phyloP scores from a whole-genome alignment of 1,140 invertebrate species.

The Wasmannia auropunctata region DNA sequence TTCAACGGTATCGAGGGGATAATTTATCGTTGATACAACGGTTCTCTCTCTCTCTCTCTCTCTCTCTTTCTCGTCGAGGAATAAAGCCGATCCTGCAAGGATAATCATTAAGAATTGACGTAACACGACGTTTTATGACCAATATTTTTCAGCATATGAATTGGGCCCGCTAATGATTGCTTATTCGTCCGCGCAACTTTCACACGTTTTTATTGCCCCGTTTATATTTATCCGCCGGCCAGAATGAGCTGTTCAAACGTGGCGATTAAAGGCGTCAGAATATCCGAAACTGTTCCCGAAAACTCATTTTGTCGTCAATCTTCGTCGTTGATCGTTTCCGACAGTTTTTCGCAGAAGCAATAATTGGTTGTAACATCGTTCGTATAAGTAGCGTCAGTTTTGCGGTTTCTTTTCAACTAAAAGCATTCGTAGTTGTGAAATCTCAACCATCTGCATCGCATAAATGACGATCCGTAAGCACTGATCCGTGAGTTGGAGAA shows the following conservation, averaged over 20 bases:
- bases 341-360: background rate
- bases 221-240: background rate
- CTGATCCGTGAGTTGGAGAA: background rate
- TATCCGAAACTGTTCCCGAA: background rate
- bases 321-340: background rate
- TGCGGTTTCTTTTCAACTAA: background rate
- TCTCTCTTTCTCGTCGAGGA: background rate
- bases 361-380: background rate
- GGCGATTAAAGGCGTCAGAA: background rate
- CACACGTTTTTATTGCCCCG: constrained; percentile 56
- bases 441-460: background rate
- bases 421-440: background rate
- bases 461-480: background rate
- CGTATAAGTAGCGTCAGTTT: background rate
- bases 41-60: background rate
- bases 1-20: background rate
- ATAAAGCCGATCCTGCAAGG: constrained; percentile 1
- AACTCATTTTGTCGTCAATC: background rate
- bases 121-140: constrained; percentile 63
- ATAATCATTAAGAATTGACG: constrained; percentile 60
- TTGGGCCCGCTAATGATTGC: constrained; percentile 64
- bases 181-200: constrained; percentile 54
- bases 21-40: constrained; percentile 52
- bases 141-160: constrained; percentile 64
- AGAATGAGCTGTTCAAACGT: background rate